Evolutionary conservation across 2,113 vertebrate species (phyloP).

Genomic region (Mohoua ochrocephala): DNA sequence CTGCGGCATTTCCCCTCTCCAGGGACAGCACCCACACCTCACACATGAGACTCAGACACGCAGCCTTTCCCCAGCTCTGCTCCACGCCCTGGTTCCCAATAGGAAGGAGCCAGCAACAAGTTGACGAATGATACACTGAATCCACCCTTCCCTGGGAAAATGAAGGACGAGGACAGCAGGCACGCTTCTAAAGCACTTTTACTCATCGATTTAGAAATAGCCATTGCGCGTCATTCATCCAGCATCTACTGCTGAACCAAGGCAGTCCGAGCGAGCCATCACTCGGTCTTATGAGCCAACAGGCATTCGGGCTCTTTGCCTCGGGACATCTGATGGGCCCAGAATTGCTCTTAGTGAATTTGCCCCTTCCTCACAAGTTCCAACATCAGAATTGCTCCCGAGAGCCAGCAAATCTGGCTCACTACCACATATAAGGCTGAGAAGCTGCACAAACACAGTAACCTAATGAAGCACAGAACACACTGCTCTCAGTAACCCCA

Average conservation of each 20-base stretch:
- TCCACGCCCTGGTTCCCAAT: accelerated
- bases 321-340: not conserved
- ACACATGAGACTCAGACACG: accelerated
- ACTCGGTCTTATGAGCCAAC: not conserved
- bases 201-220: not conserved
- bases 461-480: not conserved
- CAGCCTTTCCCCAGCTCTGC: not conserved
- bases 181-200: accelerated
- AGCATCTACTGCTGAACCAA: not conserved
- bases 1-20: not conserved
- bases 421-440: not conserved
- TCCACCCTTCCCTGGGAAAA: not conserved
- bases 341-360: not conserved
- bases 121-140: not conserved
- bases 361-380: not conserved
- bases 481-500: not conserved
- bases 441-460: not conserved
- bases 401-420: not conserved
- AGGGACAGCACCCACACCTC: not conserved
- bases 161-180: not conserved
- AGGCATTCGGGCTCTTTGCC: not conserved
- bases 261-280: accelerated
- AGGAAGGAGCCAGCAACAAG: not conserved
- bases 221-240: not conserved
- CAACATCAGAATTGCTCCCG: not conserved